Conservation (phyloP, 2,888 invertebrate species). For the Hyposoter dolosus region DNA sequence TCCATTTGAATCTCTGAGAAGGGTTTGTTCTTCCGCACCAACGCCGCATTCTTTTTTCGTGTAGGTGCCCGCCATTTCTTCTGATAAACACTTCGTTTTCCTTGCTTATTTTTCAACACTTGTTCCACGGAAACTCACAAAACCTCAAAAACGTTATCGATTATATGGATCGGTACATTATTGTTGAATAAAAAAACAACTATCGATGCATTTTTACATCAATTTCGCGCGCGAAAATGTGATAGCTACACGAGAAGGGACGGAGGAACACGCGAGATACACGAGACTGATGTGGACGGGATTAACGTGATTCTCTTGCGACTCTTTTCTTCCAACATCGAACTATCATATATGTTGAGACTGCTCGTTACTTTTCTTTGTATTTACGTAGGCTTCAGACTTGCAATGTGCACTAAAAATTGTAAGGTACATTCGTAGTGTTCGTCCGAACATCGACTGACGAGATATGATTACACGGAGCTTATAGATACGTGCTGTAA, state of each 20-base stretch:
- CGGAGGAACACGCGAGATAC: slow-evolving; percentile 27
- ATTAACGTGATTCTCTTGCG: slow-evolving; percentile 15
- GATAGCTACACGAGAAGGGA: neutral
- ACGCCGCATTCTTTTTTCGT: slow-evolving; percentile 82
- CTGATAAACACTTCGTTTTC: slow-evolving; percentile 21
- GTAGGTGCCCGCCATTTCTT: slow-evolving; percentile 82
- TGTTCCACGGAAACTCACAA: neutral
- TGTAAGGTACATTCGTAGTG: slow-evolving; percentile 15
- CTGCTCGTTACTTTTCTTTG: neutral
- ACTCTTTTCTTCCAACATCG: slow-evolving; percentile 24
- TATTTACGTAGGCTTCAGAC: neutral
- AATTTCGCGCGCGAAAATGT: slow-evolving; percentile 35
- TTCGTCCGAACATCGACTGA: slow-evolving; percentile 36
- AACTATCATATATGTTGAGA: neutral
- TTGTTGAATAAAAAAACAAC: slow-evolving; percentile 1
- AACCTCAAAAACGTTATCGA: neutral
- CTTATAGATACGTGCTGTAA: slow-evolving; percentile 10
- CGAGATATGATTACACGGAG: slow-evolving; percentile 44
- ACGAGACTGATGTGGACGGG: slow-evolving; percentile 13
- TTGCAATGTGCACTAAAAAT: neutral
- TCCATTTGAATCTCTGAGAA: slow-evolving; percentile 80
- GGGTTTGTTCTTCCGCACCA: slow-evolving; percentile 83
- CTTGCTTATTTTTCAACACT: neutral
- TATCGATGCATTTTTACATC: neutral
- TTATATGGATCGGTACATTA: slow-evolving; percentile 13